Evolutionary conservation across 2,113 vertebrate species (phyloP), one percentile per base, ranked within the genome.

Genomic region (Herpailurus yagouaroundi): DNA sequence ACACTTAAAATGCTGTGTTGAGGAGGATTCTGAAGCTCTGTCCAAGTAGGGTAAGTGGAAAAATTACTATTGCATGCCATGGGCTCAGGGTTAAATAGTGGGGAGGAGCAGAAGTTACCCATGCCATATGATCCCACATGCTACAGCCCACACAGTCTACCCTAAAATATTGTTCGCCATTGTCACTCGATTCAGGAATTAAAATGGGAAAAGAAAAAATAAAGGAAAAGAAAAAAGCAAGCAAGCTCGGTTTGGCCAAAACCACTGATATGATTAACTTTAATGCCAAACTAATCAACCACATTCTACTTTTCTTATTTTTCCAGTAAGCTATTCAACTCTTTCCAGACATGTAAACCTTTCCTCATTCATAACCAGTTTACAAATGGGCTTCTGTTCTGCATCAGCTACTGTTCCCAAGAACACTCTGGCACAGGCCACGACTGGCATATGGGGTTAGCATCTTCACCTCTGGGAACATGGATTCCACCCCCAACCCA

Each of bases 251-350:
- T n/a, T 38, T 31, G 6, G 36, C 11, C 57, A 88, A 96, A 91
- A 77, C 27, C 50, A 63, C 38, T 2, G 13, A 25, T 41, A 92
- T 74, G 50, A 95, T 95, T 84, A 88, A 55, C 38, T 96, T 90
- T 33, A 93, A 95, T 68, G 81, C 83, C 4, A 15, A 95, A 36
- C 19, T 63, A 69, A 94, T 94, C 57, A 76, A 71, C 16, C 66
- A 19, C 57, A 77, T 63, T 91, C 82, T 52, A 57, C 71, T 91
- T 90, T 52, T 33, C 60, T 95, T 57, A 52, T 82, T 92, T 95
- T 97, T 85, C 90, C 80, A 92, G n/a, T 90, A 92, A 92, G 83
- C 33, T 88, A 33, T 18, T 95, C 88, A 93, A 29, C 45, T 74
- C 60, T 95, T 97, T 96, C 71, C 80, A 85, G n/a, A 38, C 41